Evolutionary conservation across 1,140 invertebrate species (phyloP), one percentile per base, ranked within the genome.

Genomic region (Sesamia nonagrioides): DNA sequence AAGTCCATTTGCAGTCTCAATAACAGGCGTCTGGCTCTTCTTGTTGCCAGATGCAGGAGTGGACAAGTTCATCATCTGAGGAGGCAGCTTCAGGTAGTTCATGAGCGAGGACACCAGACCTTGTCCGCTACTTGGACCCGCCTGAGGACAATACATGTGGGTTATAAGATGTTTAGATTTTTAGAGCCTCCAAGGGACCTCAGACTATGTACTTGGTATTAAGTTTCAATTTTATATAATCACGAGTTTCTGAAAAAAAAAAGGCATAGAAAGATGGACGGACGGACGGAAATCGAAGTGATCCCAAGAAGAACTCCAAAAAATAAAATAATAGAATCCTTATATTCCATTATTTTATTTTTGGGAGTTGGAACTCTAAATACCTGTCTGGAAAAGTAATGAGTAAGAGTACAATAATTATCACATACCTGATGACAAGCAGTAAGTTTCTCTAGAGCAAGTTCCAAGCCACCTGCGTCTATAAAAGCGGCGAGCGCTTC

Each of bases 1-100:
- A 4, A 98, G 91, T 1, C 97, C 97, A 86, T 97, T 96, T 15
- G 93, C 94, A 21, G 95, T 95, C 81, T 96, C 95, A 13, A 95
- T 86, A 33, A 92, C 92, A 0, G 95, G 89, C 63, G 95, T 95
- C 40, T 95, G 90, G 1, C 94, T 88, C 87, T 97, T 97, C 86
- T 97, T 97, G 58, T 92, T 95, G 80, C 89, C 95, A 45, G 89
- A 89, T 0, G 94, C 93, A 0, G 95, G 92, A 83, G 96, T 95
- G 82, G 96, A 89, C 91, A 96, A 78, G 91, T 94, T 95, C 79
- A 93, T 89, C 21, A 95, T 81, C 69, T 95, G 95, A 8, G 92
- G 91, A 18, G 94, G 95, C 45, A 94, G 78, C 80, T 95, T 95
- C 73, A 95, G 82, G 74, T 95, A 92, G 83, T 95, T 95, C 93